Base-by-base conservation (phyloP, 64 coral and sea anemone species). In the Exaiptasia diaphana region DNA sequence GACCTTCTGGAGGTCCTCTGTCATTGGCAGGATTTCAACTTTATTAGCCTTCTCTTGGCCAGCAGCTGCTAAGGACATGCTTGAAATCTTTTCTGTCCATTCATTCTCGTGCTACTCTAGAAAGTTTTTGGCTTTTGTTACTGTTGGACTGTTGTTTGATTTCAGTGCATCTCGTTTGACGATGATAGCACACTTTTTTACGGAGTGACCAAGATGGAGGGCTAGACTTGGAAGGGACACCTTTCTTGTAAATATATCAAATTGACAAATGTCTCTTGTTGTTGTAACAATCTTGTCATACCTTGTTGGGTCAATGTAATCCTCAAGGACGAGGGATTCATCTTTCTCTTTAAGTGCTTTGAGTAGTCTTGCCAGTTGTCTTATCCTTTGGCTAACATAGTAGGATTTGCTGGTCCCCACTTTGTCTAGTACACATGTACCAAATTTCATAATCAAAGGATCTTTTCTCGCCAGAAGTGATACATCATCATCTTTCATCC, bases 71-170 rank as follows among this genome's bases (percentile, higher is more conserved):
- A 83, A 40, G 81, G 81, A 71, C 18, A 33, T 33, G 24, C 18
- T 71, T n/a, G 43, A 46, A 13, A 71, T 62, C 17, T 74, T 49
- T 31, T 26, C 33, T 17, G 83, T 75, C 83, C 83, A 64, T 5
- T 86, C 54, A 21, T 7, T 32, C 17, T 75, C 83, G 67, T 24
- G 76, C 5, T 75, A 71, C 53, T 86, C 81, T 36, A 83, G n/a
- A 12, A 83, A 71, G 24, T 20, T 31, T 49, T 67, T 53, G 23
- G 64, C 45, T 20, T 29, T 55, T 36, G 36, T 71, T 1, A 53
- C 27, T 23, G 0, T 5, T 0, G 4, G n/a, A 35, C 75, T 56
- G 24, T 73, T 70, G 35, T 75, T 61, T 10, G 4, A 24, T 35
- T 28, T 6, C 27, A 74, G 82, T 26, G 52, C 38, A 21, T 39